Percentiles rank a stretch among this genome's conserved stretches.
Evolutionary conservation across 2,113 vertebrate species (phyloP).

Genomic region (Psephotus haematonotus): DNA sequence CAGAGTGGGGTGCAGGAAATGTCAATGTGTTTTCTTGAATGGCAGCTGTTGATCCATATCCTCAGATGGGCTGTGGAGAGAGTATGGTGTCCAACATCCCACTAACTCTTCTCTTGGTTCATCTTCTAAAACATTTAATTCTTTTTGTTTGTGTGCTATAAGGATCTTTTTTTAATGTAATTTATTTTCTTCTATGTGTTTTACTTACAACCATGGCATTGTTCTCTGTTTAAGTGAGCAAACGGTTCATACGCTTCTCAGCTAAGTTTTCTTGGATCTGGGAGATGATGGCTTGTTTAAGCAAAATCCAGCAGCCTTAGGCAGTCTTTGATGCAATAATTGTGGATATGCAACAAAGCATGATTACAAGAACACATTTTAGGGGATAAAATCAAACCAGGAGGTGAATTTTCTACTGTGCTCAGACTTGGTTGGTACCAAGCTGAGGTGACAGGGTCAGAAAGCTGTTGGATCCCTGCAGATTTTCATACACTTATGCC

Average conservation of each 20-base stretch:
- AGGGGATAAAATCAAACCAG: neutral
- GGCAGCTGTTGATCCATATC: neutral
- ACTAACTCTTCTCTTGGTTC: neutral
- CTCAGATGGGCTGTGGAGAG: neutral
- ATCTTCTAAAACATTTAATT: neutral
- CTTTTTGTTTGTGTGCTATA: neutral
- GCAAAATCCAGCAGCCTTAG: neutral
- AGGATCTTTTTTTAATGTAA: neutral
- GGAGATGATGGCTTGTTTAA: neutral
- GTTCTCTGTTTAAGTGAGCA: neutral
- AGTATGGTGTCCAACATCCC: too few relatives aligned
- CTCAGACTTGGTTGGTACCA: neutral
- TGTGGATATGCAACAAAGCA: neutral
- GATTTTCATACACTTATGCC: neutral
- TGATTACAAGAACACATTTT: neutral
- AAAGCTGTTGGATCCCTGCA: neutral
- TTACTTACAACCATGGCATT: neutral
- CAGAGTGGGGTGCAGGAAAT: neutral
- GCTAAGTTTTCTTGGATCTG: neutral
- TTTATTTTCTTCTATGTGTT: neutral
- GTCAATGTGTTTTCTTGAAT: neutral
- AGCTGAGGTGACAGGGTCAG: neutral
- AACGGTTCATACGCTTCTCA: neutral
- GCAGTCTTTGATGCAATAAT: neutral
- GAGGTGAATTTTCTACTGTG: neutral